Base-by-base conservation (phyloP, 1,140 invertebrate genomes). In the Neodiprion pinetum region DNA sequence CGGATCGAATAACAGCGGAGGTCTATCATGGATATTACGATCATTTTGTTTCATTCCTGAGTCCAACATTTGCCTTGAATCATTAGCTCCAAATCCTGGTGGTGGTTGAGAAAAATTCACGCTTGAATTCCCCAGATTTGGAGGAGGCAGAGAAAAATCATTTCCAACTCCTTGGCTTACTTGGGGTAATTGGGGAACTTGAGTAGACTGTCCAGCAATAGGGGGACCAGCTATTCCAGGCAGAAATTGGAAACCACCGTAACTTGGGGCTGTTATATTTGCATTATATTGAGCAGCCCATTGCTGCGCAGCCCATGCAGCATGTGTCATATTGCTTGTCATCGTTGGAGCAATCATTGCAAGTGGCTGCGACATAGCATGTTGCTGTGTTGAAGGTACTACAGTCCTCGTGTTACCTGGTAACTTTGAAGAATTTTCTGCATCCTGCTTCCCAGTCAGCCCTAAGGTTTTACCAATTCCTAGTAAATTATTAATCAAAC, bases 401-500 rank as follows among this genome's bases (percentile, higher is more conserved):
- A 17, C 61, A 14, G 61, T 8, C 72, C 71, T 14, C 74, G 71
- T 10, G 77, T 75, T 14, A 74, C 47, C 47, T 9, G 53, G n/a
- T 17, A 17, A 61, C 53, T 12, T 61, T 1, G 40, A 61, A 40
- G 48, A 14, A 12, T 9, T 61, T 14, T 9, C 53, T 17, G 53
- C 28, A 14, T 83, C 83, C 61, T 84, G 81, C 74, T 88, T 89
- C 1, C 81, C 82, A 1, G 85, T 87, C 48, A 89, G 77, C n/a
- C 87, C 87, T 48, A 89, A 76, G 7, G 85, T 87, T 78, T 89
- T 88, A 0, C 88, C 88, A 68, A 89, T 89, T 12, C 87, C 88
- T 48, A 89, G 74, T 4, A 89, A 73, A 78, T 88, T 89, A 68
- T 89, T 88, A 5, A 89, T 85, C 48, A 87, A 77, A 72, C 86